Evolutionary conservation across 2,113 vertebrate species (phyloP).

Genomic region (Myrmophylax atrothorax): DNA sequence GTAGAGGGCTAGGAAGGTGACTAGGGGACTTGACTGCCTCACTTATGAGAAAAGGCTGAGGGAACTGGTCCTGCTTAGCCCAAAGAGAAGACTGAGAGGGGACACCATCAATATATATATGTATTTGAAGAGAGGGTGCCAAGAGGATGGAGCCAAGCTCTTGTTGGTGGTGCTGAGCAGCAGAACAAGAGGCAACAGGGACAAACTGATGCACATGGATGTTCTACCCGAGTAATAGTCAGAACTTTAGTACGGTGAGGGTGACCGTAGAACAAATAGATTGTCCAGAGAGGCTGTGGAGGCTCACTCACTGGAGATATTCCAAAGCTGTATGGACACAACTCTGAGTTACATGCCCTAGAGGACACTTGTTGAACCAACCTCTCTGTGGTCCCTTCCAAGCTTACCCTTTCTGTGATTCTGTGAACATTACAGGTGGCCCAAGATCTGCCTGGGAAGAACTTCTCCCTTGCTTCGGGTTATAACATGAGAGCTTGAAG

Average conservation of each 20-base stretch:
- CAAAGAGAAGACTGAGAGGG: neutral
- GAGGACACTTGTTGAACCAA: no score
- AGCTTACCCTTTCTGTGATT: neutral
- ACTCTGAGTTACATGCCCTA: neutral
- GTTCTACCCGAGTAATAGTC: neutral
- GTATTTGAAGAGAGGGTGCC: neutral
- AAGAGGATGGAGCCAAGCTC: neutral
- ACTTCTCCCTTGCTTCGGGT: neutral
- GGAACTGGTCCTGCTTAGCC: neutral
- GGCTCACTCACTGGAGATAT: neutral
- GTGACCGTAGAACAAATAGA: neutral
- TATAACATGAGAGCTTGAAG: neutral
- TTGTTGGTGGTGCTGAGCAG: neutral
- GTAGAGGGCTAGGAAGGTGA: accelerated
- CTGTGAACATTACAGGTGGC: neutral
- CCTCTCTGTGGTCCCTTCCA: neutral
- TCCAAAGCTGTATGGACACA: neutral
- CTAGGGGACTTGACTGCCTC: neutral
- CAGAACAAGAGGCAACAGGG: neutral
- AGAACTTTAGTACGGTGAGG: neutral
- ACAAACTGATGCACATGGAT: neutral
- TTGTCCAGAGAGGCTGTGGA: neutral
- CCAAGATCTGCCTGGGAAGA: neutral
- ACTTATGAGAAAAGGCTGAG: neutral
- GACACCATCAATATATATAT: neutral